Evolutionary conservation across 1,140 invertebrate genomes (phyloP), one percentile per base, ranked within the genome.

Genomic region (Bombus picipes): DNA sequence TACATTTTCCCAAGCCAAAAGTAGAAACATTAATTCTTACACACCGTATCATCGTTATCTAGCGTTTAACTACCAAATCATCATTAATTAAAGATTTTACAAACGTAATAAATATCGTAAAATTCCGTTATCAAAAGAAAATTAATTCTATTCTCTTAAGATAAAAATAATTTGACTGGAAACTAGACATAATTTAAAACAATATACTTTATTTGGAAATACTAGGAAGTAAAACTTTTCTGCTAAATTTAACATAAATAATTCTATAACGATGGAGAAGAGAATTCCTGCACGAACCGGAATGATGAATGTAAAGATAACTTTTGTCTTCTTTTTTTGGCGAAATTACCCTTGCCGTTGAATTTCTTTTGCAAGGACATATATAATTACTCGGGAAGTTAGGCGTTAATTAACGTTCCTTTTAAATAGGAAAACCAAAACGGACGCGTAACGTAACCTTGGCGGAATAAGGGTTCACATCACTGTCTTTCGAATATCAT

Each of bases 381-480:
- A 32, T 9, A 25, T 43, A 65, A 78, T 78, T 78, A 65, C 41
- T 43, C n/a, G 41, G 5, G 2, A n/a, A 43, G 18, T 78, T 66
- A 13, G 39, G 28, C 39, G 76, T 34, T 65, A 78, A 78, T 65
- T 65, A 78, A 78, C 76, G 39, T 34, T 65, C n/a, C 37, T 9
- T 28, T 28, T 57, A n/a, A 76, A 39, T 39, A 76, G 4, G 59
- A 65, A 18, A 25, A 25, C 25, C 39, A 37, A 41, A 75, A 75
- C 1, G n/a, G 59, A 22, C 73, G 25, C 8, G 13, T 10, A 13
- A 15, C 18, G 18, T 22, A 39, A 15, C 76, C 62, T 66, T 79
- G 39, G 12, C 12, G 41, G 5, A 47, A 37, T 15, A 41, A 72
- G 13, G 53, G 47, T 25, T 72, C 32, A 5, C 28, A 28, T 41